phyloP scores from a whole-genome alignment of 2,888 invertebrate genomes.

The Ophioninae sp. region DNA sequence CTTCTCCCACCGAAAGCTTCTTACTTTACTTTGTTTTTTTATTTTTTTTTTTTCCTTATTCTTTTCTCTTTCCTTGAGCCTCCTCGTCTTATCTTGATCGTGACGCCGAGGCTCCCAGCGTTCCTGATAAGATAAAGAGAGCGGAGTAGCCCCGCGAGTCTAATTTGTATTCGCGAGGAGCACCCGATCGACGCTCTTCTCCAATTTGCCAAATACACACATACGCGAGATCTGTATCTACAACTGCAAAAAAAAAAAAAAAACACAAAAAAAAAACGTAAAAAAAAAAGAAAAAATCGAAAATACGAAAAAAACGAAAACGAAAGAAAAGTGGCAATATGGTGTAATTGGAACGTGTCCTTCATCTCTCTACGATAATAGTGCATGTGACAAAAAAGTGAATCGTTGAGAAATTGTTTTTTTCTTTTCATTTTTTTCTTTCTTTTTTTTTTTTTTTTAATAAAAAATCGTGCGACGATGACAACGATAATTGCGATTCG shows the following conservation, averaged over 20 bases:
- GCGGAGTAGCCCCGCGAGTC: conserved; percentile 34
- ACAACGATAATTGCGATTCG: not conserved
- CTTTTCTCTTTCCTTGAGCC: conserved; percentile 30
- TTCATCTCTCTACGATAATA: conserved; percentile 20
- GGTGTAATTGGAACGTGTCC: conserved; percentile 1
- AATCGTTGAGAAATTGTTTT: no score
- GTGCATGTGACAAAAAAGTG: conserved; percentile 12
- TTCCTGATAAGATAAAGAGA: conserved; percentile 71
- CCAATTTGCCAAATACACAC: conserved; percentile 46
- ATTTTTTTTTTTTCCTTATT: conserved; percentile 14
- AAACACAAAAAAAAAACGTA: not conserved
- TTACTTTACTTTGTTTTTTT: conserved; percentile 14
- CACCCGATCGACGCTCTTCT: conserved; percentile 53
- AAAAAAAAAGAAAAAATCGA: not conserved
- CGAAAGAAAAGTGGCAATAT: not conserved
- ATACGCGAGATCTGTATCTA: conserved; percentile 53
- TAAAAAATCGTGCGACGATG: not conserved
- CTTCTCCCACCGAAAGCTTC: conserved; percentile 9
- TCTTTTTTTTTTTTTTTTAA: not conserved
- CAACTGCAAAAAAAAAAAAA: not conserved
- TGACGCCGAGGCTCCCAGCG: conserved; percentile 51
- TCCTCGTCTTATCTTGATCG: conserved; percentile 55
- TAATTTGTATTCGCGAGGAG: conserved; percentile 66
- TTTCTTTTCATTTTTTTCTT: no score
- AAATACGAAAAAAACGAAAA: no score